Evolutionary conservation across 2,797 vertebrate genomes (phyloP).

Genomic region (Pteropus rufus): DNA sequence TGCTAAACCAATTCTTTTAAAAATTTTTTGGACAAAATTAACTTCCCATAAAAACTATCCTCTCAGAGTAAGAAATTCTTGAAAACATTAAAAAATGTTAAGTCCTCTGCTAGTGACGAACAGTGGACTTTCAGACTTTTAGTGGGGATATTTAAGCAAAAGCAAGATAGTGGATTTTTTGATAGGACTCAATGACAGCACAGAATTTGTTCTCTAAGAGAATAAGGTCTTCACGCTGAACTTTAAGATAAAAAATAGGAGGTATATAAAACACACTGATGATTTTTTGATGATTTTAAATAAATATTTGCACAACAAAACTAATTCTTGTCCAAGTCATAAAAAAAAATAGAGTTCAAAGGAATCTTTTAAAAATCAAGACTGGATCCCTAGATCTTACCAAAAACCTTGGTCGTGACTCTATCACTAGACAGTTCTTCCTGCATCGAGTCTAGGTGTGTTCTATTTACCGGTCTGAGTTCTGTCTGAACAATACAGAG

Average conservation of each 20-base stretch:
- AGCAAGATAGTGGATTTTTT: background rate
- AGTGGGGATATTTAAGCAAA: background rate
- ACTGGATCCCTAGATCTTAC: background rate
- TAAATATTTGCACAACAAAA: background rate
- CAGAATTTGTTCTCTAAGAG: background rate
- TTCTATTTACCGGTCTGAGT: background rate
- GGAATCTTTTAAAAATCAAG: background rate
- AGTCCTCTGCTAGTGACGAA: background rate
- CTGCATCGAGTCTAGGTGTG: background rate
- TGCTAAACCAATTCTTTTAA: background rate
- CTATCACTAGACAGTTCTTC: background rate
- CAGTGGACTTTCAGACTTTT: background rate
- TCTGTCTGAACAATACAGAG: background rate
- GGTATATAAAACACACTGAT: background rate
- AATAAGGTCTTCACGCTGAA: background rate
- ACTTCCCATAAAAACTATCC: background rate
- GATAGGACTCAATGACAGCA: background rate
- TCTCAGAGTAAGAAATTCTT: background rate
- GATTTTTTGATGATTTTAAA: constrained; percentile 24
- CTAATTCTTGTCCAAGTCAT: background rate
- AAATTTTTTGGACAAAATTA: background rate
- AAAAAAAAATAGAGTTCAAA: background rate
- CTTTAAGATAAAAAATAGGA: background rate
- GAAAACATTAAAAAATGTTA: background rate
- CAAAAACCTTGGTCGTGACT: background rate